A percentile compares a stretch with the other conserved stretches of the same genome.
Evolutionary conservation across 2,797 vertebrate species (phyloP).

Genomic region (Etheostoma perlongum): DNA sequence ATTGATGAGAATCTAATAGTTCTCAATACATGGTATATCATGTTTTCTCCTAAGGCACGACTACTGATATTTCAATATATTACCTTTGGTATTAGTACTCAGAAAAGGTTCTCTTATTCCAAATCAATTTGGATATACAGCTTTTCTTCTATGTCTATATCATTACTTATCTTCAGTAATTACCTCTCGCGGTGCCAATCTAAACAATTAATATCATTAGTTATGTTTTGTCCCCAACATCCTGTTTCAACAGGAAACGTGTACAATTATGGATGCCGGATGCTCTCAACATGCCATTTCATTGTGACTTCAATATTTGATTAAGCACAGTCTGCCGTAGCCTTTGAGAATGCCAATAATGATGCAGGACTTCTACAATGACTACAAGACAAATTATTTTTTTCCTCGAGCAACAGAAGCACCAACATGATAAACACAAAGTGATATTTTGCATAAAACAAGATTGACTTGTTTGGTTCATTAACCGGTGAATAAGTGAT

Average conservation of each 20-base stretch:
- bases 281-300: conserved; percentile 26
- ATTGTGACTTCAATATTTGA: conserved; percentile 38
- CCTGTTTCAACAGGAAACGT: conserved; percentile 9
- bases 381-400: conserved; percentile 21
- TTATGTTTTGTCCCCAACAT: background rate
- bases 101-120: background rate
- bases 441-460: conserved; percentile 66
- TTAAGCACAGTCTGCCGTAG: conserved; percentile 10
- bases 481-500: conserved; percentile 69
- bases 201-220: background rate
- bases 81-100: background rate
- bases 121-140: background rate
- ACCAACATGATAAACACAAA: conserved; percentile 52
- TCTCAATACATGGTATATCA: background rate
- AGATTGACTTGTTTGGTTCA: conserved; percentile 66
- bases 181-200: background rate
- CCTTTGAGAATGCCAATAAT: conserved; percentile 35
- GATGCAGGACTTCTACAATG: conserved; percentile 22
- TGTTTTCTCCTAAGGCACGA: background rate
- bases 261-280: background rate
- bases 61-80: background rate
- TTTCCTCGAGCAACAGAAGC: conserved; percentile 24
- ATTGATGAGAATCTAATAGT: conserved; percentile 12
- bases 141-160: background rate
- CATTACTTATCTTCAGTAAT: background rate